Base-by-base conservation (phyloP, 2,113 vertebrate genomes). In the Platysternon megacephalum region DNA sequence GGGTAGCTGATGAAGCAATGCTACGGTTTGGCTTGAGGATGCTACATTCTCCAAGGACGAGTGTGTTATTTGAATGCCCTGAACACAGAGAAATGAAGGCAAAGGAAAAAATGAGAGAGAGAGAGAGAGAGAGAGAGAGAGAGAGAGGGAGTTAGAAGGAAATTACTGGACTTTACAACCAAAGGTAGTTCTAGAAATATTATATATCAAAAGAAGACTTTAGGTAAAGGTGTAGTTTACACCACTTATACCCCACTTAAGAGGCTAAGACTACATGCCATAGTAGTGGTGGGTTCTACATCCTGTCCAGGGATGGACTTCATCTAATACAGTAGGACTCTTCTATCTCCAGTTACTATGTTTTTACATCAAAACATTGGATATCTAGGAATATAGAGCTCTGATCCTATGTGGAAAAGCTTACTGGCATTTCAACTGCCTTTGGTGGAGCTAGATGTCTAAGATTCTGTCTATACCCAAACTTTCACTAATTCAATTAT, bases 321-420 rank as follows among this genome's bases (percentile, higher is more conserved):
- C 52, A 44, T 76, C 22, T 58, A 11, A 24, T 4, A 53, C 52
- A 22, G 19, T 22, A 19, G 52, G 52, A 14, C 85, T 87, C 35
- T 87, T 58, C 42, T 56, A 11, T 35, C 51, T 78, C 44, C 22
- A 6, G 13, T 28, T 35, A 11, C 42, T 13, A 51, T 76, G 44
- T 93, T 26, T 91, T 53, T 68, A 93, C n/a, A 42, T 42, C 11
- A 76, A 76, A 81, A 86, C 89, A 90, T 89, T 2, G 16, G 32
- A 51, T 21, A 0, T 44, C 0, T 42, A 12, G 35, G 16, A 92
- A 78, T 84, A 72, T 4, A 1, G 55, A 52, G 6, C 51, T 14
- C 91, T 55, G 85, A 28, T 68, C 39, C 84, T 84, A 16, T 74
- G 58, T 46, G 90, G 83, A 88, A 89, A 16, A 79, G 2, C 53